phyloP scores from a whole-genome alignment of 2,797 vertebrate species.

The Rhincodon typus region DNA sequence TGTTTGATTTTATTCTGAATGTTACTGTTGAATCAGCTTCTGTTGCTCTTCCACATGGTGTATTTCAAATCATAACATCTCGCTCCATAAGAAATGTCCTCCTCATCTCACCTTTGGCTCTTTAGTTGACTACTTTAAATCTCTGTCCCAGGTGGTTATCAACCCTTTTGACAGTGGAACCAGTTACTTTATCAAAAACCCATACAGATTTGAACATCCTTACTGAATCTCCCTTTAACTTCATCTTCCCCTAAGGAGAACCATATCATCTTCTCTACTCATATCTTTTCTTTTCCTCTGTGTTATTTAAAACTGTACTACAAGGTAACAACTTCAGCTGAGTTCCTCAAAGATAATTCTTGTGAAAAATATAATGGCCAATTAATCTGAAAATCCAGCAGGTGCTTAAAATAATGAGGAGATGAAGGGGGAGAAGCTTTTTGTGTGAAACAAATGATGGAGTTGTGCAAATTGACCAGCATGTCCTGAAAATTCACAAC shows the following conservation, averaged over 20 bases:
- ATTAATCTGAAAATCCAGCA: neutral
- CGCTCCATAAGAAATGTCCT: no score
- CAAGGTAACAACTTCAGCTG: neutral
- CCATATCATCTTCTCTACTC: neutral
- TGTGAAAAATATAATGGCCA: neutral
- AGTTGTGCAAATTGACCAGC: no score
- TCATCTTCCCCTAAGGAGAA: neutral
- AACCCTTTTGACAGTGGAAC: neutral
- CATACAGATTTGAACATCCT: neutral
- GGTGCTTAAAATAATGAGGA: no score
- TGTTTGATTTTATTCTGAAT: neutral
- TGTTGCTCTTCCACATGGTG: neutral
- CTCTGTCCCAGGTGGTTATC: neutral
- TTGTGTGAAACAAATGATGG: no score
- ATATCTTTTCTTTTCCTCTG: neutral
- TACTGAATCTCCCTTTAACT: neutral
- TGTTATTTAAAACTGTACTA: neutral
- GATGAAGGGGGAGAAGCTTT: no score
- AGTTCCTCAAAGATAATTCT: neutral
- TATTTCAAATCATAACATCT: no score
- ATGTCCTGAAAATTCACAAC: no score
- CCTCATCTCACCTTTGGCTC: no score
- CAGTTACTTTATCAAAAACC: neutral
- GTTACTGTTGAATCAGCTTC: neutral
- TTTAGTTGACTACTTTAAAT: neutral